These are phyloP conservation scores for Argopecten irradians DNA, from an alignment of 1,140 invertebrate species.

Conservation along the genomic window DNA sequence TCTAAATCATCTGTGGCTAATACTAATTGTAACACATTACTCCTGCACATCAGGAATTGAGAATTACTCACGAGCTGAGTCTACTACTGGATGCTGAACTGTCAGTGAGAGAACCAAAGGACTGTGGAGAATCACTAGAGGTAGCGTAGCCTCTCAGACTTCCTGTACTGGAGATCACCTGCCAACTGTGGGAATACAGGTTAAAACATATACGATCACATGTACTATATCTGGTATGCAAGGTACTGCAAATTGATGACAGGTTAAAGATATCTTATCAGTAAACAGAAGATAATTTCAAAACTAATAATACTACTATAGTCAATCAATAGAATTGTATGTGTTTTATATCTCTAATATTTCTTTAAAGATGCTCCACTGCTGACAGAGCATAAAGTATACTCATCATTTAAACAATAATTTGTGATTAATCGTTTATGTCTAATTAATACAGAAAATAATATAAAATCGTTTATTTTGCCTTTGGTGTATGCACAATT, in stretches of 20 bases:
- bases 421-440: too few relatives aligned
- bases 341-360: too few relatives aligned
- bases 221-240: too few relatives aligned
- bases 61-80: constrained; percentile 53
- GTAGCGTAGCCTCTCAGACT: constrained; percentile 51
- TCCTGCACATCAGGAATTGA: background rate
- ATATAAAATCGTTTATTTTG: too few relatives aligned
- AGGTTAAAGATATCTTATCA: background rate
- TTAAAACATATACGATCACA: background rate
- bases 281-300: too few relatives aligned
- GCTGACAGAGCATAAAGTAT: too few relatives aligned
- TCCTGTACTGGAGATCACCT: constrained; percentile 59
- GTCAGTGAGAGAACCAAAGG: constrained; percentile 38
- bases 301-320: too few relatives aligned
- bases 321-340: too few relatives aligned
- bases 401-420: too few relatives aligned
- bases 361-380: too few relatives aligned
- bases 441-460: too few relatives aligned
- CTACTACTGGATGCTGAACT: constrained; percentile 45
- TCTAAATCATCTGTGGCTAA: background rate
- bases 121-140: constrained; percentile 49
- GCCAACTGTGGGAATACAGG: constrained; percentile 50
- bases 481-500: too few relatives aligned
- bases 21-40: background rate
- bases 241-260: background rate